These are phyloP conservation scores for Frankliniella intonsa DNA, from an alignment of 2,888 invertebrate genomes.

Conservation along the genomic window DNA sequence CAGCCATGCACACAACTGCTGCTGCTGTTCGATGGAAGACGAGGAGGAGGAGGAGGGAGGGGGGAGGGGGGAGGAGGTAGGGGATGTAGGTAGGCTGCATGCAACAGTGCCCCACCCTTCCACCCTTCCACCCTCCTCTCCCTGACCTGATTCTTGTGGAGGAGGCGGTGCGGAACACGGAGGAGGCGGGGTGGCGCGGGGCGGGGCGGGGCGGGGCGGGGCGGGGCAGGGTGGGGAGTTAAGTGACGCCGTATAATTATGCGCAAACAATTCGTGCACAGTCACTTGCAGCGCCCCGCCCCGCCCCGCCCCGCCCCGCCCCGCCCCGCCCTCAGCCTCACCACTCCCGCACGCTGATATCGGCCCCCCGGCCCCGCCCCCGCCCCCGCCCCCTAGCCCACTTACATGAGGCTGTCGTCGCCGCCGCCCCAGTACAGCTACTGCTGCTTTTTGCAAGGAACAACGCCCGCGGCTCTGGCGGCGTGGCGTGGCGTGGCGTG, in stretches of 20 bases:
- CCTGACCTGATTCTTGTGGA: neutral
- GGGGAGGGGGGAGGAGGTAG: slow-evolving; percentile 29
- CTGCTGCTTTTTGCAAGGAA: no score
- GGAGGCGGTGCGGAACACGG: slow-evolving; percentile 10
- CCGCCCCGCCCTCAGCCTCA: neutral
- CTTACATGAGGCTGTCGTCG: no score
- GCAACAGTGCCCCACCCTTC: neutral
- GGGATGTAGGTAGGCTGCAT: neutral
- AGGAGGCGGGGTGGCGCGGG: neutral
- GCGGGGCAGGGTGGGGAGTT: neutral
- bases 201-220: neutral
- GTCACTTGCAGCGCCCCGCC: neutral
- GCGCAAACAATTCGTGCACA: slow-evolving; percentile 11
- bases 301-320: neutral
- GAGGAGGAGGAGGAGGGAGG: neutral
- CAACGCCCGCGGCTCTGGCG: no score
- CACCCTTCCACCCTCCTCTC: neutral
- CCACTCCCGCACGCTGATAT: no score
- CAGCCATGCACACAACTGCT: no score
- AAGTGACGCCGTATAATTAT: slow-evolving; percentile 19
- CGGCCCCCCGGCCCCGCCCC: no score
- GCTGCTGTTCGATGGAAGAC: no score
- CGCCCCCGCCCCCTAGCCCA: no score
- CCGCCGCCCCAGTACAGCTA: no score
- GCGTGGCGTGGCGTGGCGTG: no score